These are phyloP conservation scores for Drosophila arizonae DNA, from an alignment of 1,140 invertebrate genomes.

Conservation along the genomic window DNA sequence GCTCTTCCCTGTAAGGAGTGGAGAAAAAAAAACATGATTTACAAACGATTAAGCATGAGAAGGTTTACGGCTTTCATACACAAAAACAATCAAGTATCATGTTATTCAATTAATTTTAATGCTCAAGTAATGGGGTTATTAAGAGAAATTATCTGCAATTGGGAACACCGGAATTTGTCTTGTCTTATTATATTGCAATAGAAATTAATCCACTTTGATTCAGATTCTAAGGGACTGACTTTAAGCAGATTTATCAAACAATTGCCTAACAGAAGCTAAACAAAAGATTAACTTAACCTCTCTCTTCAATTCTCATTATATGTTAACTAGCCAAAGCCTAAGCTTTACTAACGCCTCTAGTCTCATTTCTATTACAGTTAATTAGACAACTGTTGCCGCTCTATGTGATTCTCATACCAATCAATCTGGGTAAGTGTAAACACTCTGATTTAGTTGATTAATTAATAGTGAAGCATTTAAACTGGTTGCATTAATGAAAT, in stretches of 20 bases:
- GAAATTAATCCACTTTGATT: no score
- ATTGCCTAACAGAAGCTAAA: no score
- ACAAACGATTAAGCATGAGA: slow-evolving; percentile 17
- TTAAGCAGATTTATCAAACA: no score
- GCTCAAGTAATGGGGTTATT: no score
- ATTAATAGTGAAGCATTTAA: slow-evolving; percentile 65
- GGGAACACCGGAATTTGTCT: no score
- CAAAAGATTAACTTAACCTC: neutral
- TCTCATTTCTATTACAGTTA: neutral
- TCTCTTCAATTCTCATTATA: neutral
- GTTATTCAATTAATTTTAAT: neutral
- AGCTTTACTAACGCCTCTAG: neutral
- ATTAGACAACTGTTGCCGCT: slow-evolving; percentile 5
- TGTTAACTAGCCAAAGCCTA: neutral
- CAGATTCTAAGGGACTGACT: no score
- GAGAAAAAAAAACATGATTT: slow-evolving; percentile 24
- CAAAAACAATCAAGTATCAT: neutral
- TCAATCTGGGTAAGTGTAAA: slow-evolving; percentile 25
- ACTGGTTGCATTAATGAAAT: slow-evolving; percentile 48
- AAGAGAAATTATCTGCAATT: no score
- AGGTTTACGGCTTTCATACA: neutral
- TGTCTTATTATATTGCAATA: no score
- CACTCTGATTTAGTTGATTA: slow-evolving; percentile 67
- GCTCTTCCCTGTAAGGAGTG: slow-evolving; percentile 91
- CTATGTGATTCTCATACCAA: slow-evolving; percentile 14